Conservation (phyloP, 2,888 invertebrate species). For the Nudaria mundana region DNA sequence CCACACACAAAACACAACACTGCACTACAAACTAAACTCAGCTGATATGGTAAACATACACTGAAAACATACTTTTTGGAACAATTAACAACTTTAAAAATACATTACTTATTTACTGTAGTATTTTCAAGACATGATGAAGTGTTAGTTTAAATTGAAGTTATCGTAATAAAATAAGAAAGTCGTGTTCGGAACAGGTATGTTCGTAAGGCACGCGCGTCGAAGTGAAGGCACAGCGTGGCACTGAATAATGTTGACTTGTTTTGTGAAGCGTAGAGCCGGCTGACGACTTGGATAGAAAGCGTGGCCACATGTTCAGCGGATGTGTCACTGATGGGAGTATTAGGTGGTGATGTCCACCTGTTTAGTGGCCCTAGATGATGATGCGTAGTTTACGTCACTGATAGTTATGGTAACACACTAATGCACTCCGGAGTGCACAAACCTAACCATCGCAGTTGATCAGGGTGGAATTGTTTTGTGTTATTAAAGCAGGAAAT, state of each 20-base stretch:
- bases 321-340: constrained; percentile 8
- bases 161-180: constrained; percentile 7
- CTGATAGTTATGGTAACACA: constrained; percentile 43
- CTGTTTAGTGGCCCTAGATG: constrained; percentile 2
- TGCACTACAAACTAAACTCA: constrained; percentile 15
- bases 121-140: constrained; percentile 16
- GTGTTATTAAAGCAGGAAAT: too few relatives aligned
- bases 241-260: constrained; percentile 41
- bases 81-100: too few relatives aligned
- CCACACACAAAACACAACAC: constrained; percentile 15
- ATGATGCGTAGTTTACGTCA: constrained; percentile 32
- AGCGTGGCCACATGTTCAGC: constrained; percentile 19
- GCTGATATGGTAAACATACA: constrained; percentile 14
- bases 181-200: constrained; percentile 7
- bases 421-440: not conserved
- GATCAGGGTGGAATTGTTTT: not conserved
- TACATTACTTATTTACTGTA: too few relatives aligned
- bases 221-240: constrained; percentile 55
- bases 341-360: not conserved
- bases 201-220: constrained; percentile 51
- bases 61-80: constrained; percentile 29
- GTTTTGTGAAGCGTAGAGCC: constrained; percentile 15
- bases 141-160: constrained; percentile 18
- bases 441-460: not conserved
- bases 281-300: constrained; percentile 9